A percentile compares a stretch with the other conserved stretches of the same genome.
phyloP scores from a whole-genome alignment of 2,888 invertebrate genomes.

The Pyrrhia umbra region DNA sequence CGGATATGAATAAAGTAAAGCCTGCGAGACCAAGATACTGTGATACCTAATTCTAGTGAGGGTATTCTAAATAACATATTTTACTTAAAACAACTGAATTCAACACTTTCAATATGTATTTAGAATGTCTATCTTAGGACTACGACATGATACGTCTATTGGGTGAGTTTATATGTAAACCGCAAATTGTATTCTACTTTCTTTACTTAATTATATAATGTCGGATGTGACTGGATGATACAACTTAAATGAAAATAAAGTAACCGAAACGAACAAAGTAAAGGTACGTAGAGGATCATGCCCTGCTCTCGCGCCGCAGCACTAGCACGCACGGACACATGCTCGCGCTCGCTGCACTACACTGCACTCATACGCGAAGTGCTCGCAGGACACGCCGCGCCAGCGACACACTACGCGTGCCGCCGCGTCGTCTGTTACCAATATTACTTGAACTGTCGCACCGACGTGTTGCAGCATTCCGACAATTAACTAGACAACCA shows the following conservation, averaged over 20 bases:
- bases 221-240: conserved; percentile 55
- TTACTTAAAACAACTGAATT: background rate
- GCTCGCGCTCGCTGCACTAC: background rate
- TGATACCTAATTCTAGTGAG: conserved; percentile 15
- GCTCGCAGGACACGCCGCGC: no score
- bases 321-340: background rate
- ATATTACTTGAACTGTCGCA: background rate
- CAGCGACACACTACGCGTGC: background rate
- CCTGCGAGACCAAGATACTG: background rate
- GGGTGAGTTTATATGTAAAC: conserved; percentile 1
- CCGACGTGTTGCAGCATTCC: conserved; percentile 17
- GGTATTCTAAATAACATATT: background rate
- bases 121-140: conserved; percentile 21
- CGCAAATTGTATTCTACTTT: conserved; percentile 7
- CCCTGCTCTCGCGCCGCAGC: conserved; percentile 7
- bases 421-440: conserved; percentile 2
- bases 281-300: conserved; percentile 6
- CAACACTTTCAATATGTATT: conserved; percentile 4
- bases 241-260: conserved; percentile 46
- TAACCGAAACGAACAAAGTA: conserved; percentile 41
- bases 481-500: conserved; percentile 40
- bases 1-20: background rate
- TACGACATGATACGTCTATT: conserved; percentile 16
- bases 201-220: conserved; percentile 28
- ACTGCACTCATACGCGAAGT: background rate